Evolutionary conservation across 2,888 invertebrate genomes (phyloP).

Genomic region (Synergus laeviventris): DNA sequence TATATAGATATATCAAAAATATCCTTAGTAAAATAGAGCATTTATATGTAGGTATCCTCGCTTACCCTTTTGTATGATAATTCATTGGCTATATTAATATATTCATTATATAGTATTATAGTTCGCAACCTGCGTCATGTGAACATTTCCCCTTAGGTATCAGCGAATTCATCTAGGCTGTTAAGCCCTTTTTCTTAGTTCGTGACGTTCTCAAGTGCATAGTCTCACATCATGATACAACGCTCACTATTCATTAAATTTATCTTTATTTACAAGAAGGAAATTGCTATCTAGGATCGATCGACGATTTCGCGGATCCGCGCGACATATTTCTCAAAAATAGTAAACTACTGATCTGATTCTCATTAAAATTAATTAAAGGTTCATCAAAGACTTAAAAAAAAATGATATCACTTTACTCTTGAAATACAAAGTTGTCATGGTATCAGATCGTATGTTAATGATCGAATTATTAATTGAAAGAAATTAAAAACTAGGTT

Average conservation of each 20-base stretch:
- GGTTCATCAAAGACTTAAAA: not conserved
- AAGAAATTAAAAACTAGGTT: not conserved
- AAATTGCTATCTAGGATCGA: conserved; percentile 19
- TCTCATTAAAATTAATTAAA: conserved; percentile 3
- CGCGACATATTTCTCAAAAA: not conserved
- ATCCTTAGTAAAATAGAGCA: conserved; percentile 76
- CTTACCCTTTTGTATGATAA: conserved; percentile 66
- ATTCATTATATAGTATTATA: conserved; percentile 49
- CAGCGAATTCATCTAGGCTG: conserved; percentile 38
- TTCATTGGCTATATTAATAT: conserved; percentile 60
- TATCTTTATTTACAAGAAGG: conserved; percentile 27
- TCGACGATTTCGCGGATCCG: not conserved
- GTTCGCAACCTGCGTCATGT: conserved; percentile 47
- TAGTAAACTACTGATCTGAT: conserved; percentile 21
- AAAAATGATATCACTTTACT: not conserved
- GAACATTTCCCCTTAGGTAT: conserved; percentile 44
- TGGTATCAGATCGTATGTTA: not conserved
- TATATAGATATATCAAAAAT: conserved; percentile 76
- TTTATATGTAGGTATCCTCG: conserved; percentile 68
- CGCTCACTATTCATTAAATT: conserved; percentile 22
- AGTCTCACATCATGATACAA: conserved; percentile 28
- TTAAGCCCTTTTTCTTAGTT: conserved; percentile 24
- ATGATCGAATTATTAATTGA: not conserved
- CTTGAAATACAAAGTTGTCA: conserved; percentile 4
- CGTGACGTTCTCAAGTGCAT: conserved; percentile 45